These are phyloP conservation scores for Phataginus tricuspis DNA, from an alignment of 2,797 vertebrate genomes.

Conservation along the genomic window DNA sequence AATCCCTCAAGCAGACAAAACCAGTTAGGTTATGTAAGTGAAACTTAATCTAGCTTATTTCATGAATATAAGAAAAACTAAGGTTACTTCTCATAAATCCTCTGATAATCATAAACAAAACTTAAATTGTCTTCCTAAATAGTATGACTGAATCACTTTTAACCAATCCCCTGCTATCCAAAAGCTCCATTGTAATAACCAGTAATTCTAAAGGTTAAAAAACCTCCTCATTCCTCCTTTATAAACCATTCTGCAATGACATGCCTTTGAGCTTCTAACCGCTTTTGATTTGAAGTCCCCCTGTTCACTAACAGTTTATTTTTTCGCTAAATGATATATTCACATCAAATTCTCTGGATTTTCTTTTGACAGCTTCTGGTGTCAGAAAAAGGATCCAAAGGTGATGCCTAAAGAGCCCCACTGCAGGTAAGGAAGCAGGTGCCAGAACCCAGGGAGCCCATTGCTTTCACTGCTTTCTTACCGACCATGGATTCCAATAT, in stretches of 20 bases:
- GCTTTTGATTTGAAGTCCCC: background rate
- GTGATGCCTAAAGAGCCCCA: background rate
- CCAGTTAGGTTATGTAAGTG: background rate
- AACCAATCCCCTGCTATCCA: background rate
- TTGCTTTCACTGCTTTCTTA: background rate
- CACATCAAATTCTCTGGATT: background rate
- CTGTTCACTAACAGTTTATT: background rate
- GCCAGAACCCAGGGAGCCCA: background rate
- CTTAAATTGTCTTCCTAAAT: background rate
- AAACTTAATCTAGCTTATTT: background rate
- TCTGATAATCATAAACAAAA: background rate
- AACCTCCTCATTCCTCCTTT: background rate
- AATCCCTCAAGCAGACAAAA: background rate
- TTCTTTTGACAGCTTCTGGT: background rate
- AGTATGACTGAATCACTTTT: background rate
- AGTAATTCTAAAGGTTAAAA: background rate
- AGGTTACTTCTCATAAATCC: background rate
- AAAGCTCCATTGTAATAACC: background rate
- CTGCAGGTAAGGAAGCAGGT: background rate
- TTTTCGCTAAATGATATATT: background rate
- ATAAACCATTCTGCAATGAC: background rate
- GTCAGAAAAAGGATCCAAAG: background rate
- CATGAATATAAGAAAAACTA: background rate
- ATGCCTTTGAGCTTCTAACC: background rate
- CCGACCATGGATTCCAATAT: background rate